Evolutionary conservation across 1,140 invertebrate genomes (phyloP), one percentile per base, ranked within the genome.

Genomic region (Lucilia sericata): DNA sequence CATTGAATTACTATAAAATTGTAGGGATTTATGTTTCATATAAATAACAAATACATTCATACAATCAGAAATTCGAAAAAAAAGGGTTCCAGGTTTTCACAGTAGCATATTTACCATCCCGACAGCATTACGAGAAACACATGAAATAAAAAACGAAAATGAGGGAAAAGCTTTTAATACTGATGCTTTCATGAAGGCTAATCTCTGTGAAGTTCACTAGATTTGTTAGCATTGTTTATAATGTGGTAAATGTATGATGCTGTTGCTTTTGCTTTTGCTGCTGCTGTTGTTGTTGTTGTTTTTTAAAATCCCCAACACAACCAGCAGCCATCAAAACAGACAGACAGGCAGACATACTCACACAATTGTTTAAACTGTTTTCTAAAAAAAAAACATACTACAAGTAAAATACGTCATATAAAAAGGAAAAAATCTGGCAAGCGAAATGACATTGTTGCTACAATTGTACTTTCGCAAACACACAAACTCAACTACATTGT

Each of bases 151-250:
- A 84, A 84, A 70, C 17, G 7, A 25, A 21, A 19, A 70, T n/a
- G 19, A 82, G 78, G 70, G 82, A 85, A 90, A 90, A 90, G 89
- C 88, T 90, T 90, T 90, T 90, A 89, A 90, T 90, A 89, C 89
- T 90, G 88, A 90, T 90, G 89, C 89, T 90, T 90, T 90, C 89
- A 88, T 90, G 89, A 87, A 87, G 89, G 89, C 89, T 90, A 90
- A 90, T 90, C 89, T 89, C 88, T 90, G 88, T 90, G 88, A 90
- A 90, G 89, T 90, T 90, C 89, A 90, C 89, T 90, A 89, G 88
- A 90, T 89, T 90, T 87, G 88, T 87, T 88, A 85, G 84, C 85
- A 86, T 84, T 89, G 86, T 86, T 89, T 86, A 83, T 88, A 85
- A 85, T 87, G 85, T 87, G 85, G 76, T 82, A 70, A 5, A 19